phyloP scores from a whole-genome alignment of 2,797 vertebrate species.

The Lagothrix lagotricha region DNA sequence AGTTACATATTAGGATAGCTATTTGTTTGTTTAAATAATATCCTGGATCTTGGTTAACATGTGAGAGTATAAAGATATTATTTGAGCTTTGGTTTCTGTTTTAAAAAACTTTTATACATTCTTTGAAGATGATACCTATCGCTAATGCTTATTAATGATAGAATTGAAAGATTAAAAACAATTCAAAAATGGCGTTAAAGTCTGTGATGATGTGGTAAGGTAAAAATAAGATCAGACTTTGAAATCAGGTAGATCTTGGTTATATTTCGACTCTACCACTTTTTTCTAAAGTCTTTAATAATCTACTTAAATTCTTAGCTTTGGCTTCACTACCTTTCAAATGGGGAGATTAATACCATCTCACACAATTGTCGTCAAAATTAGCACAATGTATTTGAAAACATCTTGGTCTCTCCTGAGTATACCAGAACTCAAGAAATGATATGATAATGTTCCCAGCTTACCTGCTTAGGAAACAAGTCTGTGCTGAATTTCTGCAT shows the following conservation, averaged over 20 bases:
- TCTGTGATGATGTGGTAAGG: background rate
- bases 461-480: constrained; percentile 9
- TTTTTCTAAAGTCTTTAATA: background rate
- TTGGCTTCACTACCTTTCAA: constrained; percentile 27
- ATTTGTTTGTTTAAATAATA: background rate
- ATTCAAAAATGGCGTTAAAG: background rate
- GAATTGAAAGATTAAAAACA: background rate
- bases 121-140: background rate
- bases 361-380: background rate
- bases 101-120: background rate
- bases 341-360: background rate
- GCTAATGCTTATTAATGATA: background rate
- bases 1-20: background rate
- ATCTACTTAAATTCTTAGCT: background rate
- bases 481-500: background rate
- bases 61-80: background rate
- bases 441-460: background rate
- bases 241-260: background rate
- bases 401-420: background rate
- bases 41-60: background rate
- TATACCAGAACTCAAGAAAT: background rate
- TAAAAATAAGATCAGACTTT: background rate
- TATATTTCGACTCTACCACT: background rate
- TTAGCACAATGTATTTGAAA: constrained; percentile 33
- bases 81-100: background rate